Base-by-base conservation (phyloP, 2,797 vertebrate species). In the Diceros bicornis region DNA sequence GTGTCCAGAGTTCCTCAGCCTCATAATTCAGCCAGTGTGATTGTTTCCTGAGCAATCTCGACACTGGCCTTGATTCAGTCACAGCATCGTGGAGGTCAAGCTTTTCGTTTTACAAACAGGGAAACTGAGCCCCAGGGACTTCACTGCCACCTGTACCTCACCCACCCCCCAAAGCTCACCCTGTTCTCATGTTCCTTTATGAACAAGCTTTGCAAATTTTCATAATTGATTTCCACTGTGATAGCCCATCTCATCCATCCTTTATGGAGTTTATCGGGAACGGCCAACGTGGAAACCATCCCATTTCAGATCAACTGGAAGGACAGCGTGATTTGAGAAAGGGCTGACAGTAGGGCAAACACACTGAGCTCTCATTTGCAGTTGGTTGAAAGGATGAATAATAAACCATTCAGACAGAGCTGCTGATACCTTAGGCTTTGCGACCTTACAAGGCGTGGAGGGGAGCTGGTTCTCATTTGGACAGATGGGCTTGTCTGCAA, bases 401-500 rank as follows among this genome's bases (percentile, higher is more conserved):
- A 32, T 21, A 50, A 44, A 34, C 25, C 32, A 25, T 23, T 8
- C 57, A 25, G 17, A 23, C 14, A 0, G 52, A 50, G 61, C 14
- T 47, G n/a, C 57, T 2, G 81, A 9, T 55, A 10, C n/a, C 50
- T 62, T 7, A 2, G 34, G 57, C 81, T 86, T 34, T 1, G 61
- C 3, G 34, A 23, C 66, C 57, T 71, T 6, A 17, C 3, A 2
- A 21, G 87, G 34, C 13, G 7, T 0, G 10, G 72, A 34, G 21
- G 59, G 16, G 55, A 44, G 66, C 7, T 44, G 50, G 25, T 37
- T 69, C 77, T 62, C 34, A 0, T 62, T 17, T 9, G 77, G 66
- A 92, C 95, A 93, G 89, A 92, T 62, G 92, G 64, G 32, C n/a
- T 66, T 96, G 68, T 84, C 91, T 52, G 37, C 75, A 66, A 92